phyloP scores from a whole-genome alignment of 2,797 vertebrate genomes.

The Spinus olivaceus region DNA sequence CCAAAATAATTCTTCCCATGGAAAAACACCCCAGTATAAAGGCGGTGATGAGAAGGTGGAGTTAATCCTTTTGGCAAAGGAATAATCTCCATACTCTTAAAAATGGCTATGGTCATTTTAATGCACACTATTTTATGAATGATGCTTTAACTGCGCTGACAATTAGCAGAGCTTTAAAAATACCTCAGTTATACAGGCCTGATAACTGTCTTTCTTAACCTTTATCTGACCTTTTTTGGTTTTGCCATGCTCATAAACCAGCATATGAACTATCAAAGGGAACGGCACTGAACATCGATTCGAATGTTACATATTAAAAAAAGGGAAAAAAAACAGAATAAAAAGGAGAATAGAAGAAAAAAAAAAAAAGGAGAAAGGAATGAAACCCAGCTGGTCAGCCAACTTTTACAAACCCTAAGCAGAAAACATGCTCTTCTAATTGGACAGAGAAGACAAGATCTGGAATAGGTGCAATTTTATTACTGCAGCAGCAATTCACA shows the following conservation, averaged over 20 bases:
- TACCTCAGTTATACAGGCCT: slow-evolving; percentile 20
- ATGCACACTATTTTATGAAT: slow-evolving; percentile 44
- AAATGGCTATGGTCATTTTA: slow-evolving; percentile 45
- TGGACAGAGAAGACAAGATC: slow-evolving; percentile 59
- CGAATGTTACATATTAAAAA: slow-evolving; percentile 41
- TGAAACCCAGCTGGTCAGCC: slow-evolving; percentile 59
- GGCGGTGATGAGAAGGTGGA: slow-evolving; percentile 13
- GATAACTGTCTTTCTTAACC: slow-evolving; percentile 60
- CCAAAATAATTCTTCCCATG: slow-evolving; percentile 37
- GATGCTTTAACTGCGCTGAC: slow-evolving; percentile 42
- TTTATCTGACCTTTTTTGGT: slow-evolving; percentile 53
- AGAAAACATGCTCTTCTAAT: slow-evolving; percentile 58
- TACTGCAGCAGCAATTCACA: slow-evolving; percentile 31
- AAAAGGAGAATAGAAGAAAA: neutral
- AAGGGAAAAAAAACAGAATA: neutral
- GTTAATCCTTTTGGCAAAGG: slow-evolving; percentile 36
- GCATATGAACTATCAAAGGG: slow-evolving; percentile 55
- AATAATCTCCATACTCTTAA: slow-evolving; percentile 27
- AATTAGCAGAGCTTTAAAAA: slow-evolving; percentile 61
- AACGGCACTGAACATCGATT: slow-evolving; percentile 19
- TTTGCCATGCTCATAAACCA: slow-evolving; percentile 55
- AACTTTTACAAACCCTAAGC: slow-evolving; percentile 48
- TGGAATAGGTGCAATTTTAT: slow-evolving; percentile 62
- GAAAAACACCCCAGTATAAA: neutral
- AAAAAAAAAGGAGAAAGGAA: slow-evolving; percentile 2